Evolutionary conservation across 2,888 invertebrate species (phyloP).

Genomic region (Drosophila sordidapex): DNA sequence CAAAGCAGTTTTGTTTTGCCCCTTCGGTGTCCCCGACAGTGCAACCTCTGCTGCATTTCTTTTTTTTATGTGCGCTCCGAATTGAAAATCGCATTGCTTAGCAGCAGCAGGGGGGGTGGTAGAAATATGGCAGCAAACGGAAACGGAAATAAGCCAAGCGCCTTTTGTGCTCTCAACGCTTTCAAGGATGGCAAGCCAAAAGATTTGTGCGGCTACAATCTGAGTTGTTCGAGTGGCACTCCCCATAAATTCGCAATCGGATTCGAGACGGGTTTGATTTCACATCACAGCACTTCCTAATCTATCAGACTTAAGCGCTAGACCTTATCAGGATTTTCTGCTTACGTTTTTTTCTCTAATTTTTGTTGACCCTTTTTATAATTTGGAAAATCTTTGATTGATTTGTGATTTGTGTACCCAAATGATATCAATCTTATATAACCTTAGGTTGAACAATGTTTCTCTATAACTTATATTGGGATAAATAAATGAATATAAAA

Average conservation of each 20-base stretch:
- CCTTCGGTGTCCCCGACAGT: no score
- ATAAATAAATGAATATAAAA: neutral
- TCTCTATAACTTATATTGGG: rapidly evolving
- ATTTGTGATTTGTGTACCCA: neutral
- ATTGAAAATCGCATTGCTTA: constrained; percentile 55
- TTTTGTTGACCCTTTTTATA: no score
- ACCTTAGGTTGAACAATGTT: neutral
- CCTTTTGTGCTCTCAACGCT: constrained; percentile 49
- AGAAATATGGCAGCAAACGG: constrained; percentile 62
- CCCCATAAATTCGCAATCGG: constrained; percentile 18
- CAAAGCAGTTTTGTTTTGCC: constrained; percentile 19
- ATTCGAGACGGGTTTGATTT: constrained; percentile 6
- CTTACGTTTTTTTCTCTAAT: neutral
- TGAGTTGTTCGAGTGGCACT: constrained; percentile 17
- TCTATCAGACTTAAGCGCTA: neutral
- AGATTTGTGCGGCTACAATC: constrained; percentile 29
- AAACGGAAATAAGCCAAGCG: constrained; percentile 76
- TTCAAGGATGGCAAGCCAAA: constrained; percentile 26
- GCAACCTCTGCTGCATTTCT: constrained; percentile 20
- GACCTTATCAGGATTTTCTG: neutral
- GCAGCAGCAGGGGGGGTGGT: constrained; percentile 18
- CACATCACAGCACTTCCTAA: neutral
- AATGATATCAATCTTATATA: neutral
- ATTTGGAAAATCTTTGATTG: neutral
- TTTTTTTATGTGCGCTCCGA: constrained; percentile 3